phyloP scores from a whole-genome alignment of 2,888 invertebrate species.

The Macaria liturata region DNA sequence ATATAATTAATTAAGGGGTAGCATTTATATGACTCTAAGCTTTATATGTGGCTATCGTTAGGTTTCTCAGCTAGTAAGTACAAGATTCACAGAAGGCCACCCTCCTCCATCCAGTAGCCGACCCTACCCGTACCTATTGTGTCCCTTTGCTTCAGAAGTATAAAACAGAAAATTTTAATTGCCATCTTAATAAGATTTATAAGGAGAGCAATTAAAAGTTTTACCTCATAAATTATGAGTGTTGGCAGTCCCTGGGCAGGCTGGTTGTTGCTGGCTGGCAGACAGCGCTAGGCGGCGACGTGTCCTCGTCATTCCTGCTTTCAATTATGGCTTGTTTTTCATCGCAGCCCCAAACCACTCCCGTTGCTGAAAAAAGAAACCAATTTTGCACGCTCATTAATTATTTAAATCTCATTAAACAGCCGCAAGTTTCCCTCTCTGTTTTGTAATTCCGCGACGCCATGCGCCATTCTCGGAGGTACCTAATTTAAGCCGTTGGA shows the following conservation, averaged over 20 bases:
- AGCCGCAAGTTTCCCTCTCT: constrained; percentile 72
- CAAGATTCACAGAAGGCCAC: no score
- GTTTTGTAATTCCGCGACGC: constrained; percentile 68
- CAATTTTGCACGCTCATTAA: constrained; percentile 83
- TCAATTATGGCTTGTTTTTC: constrained; percentile 76
- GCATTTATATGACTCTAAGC: no score
- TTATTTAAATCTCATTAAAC: constrained; percentile 84
- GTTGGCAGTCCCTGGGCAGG: constrained; percentile 43
- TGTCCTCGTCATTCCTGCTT: constrained; percentile 61
- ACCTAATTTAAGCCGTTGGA: constrained; percentile 64
- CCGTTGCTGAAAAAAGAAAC: constrained; percentile 74
- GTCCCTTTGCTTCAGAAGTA: constrained; percentile 8
- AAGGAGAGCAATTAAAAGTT: constrained; percentile 62
- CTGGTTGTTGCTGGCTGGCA: constrained; percentile 27
- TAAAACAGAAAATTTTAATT: constrained; percentile 51
- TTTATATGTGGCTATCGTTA: no score
- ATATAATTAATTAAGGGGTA: no score
- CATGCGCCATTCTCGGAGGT: constrained; percentile 45
- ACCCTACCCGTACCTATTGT: constrained; percentile 4
- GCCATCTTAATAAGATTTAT: constrained; percentile 56
- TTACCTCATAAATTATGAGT: constrained; percentile 61
- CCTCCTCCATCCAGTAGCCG: no score
- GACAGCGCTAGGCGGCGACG: constrained; percentile 39
- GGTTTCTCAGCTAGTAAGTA: no score
- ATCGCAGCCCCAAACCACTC: constrained; percentile 63